Conservation (phyloP, 2,888 invertebrate genomes). For the Gymnocheta viridis region DNA sequence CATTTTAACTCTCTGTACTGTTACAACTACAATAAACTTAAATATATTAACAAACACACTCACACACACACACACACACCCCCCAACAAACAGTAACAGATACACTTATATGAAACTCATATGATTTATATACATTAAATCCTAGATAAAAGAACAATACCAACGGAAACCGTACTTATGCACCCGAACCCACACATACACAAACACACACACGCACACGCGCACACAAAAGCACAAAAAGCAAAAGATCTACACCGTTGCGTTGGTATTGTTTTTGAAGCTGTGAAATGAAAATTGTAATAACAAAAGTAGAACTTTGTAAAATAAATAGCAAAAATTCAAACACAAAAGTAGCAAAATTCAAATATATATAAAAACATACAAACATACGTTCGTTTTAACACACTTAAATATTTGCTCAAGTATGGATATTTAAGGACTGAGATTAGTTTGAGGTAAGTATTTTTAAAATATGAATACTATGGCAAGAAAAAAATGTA, state of each 20-base stretch:
- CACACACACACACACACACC: background rate
- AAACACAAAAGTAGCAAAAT: constrained; percentile 28
- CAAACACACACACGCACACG: background rate
- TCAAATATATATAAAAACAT: background rate
- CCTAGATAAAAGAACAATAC: constrained; percentile 60
- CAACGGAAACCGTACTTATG: constrained; percentile 15
- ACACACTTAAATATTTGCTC: background rate
- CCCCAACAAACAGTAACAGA: background rate
- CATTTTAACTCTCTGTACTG: constrained; percentile 66
- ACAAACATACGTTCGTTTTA: background rate
- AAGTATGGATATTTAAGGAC: background rate
- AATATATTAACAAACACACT: constrained; percentile 1
- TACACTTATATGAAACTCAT: constrained; percentile 18
- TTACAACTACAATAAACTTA: constrained; percentile 28
- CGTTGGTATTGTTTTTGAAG: background rate
- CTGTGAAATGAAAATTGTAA: background rate
- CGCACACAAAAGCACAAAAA: background rate
- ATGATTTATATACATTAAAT: constrained; percentile 65
- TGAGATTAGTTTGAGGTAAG: background rate
- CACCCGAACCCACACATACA: background rate
- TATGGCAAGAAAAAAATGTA: too few species aligned
- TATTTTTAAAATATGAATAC: background rate
- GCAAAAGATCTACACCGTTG: background rate
- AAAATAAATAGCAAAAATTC: constrained; percentile 53
- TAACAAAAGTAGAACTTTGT: constrained; percentile 34